These are phyloP conservation scores for Pseudorhombus dupliciocellatus DNA, from an alignment of 2,113 vertebrate genomes.

Conservation along the genomic window DNA sequence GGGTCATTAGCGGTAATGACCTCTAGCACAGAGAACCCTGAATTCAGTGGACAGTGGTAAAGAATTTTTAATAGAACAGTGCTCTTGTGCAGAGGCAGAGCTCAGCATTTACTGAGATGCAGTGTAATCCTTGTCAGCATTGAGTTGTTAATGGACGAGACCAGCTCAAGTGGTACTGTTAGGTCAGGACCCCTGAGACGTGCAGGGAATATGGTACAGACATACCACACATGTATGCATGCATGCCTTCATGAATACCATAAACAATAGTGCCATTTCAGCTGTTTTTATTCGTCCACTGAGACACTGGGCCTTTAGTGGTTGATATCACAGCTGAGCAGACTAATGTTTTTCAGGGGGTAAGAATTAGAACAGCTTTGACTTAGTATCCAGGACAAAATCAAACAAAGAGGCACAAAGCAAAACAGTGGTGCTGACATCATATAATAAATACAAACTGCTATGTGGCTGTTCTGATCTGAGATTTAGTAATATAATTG, in stretches of 20 bases:
- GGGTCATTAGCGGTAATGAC: neutral
- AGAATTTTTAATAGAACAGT: neutral
- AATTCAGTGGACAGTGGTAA: neutral
- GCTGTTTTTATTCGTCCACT: neutral
- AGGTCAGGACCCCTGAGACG: conserved; percentile 5
- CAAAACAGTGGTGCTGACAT: neutral
- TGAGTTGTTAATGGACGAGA: conserved; percentile 34
- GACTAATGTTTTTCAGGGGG: conserved; percentile 8
- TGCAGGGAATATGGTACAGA: conserved; percentile 4
- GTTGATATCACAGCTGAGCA: conserved; percentile 24
- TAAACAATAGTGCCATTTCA: neutral
- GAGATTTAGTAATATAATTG: neutral
- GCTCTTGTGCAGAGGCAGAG: neutral
- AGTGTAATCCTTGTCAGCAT: conserved; percentile 47
- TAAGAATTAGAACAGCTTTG: neutral
- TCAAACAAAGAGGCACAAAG: neutral
- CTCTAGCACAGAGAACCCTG: neutral
- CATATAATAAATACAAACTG: neutral
- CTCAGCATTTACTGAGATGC: conserved; percentile 27
- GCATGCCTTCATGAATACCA: neutral
- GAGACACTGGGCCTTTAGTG: conserved; percentile 18
- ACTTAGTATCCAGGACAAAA: conserved; percentile 12
- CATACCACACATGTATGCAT: neutral
- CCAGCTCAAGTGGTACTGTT: conserved; percentile 16
- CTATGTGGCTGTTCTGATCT: neutral